phyloP scores from a whole-genome alignment of 2,888 invertebrate species.

The Campaea margaritaria region DNA sequence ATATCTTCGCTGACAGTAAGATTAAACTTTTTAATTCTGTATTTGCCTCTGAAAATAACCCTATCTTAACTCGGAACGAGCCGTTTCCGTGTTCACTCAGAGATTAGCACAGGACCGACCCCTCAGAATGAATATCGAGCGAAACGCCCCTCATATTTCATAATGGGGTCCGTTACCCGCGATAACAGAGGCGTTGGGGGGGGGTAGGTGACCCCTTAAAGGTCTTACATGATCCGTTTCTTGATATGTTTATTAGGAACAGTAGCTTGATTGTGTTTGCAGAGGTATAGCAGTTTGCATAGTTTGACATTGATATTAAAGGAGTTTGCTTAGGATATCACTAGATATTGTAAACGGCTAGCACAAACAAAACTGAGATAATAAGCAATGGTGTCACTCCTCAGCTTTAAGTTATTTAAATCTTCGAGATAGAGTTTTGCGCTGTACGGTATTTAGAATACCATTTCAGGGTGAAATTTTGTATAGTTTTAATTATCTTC shows the following conservation, averaged over 20 bases:
- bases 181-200: constrained; percentile 42
- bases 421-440: background rate
- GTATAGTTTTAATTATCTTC: too few relatives aligned
- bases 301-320: constrained; percentile 40
- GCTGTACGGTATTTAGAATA: too few relatives aligned
- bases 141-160: constrained; percentile 73
- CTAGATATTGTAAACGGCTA: background rate
- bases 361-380: background rate
- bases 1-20: constrained; percentile 8
- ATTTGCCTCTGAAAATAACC: constrained; percentile 27
- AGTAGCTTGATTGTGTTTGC: constrained; percentile 55
- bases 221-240: constrained; percentile 57
- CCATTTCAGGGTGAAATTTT: too few relatives aligned
- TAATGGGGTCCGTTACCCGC: constrained; percentile 56
- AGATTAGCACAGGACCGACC: constrained; percentile 62
- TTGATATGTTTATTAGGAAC: constrained; percentile 74
- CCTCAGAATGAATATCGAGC: constrained; percentile 66
- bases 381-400: background rate
- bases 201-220: constrained; percentile 40
- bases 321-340: constrained; percentile 6
- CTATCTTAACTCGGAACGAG: constrained; percentile 58
- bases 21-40: constrained; percentile 23
- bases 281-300: constrained; percentile 46
- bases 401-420: background rate
- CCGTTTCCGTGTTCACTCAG: constrained; percentile 64